Conservation (phyloP, 2,113 vertebrate species). For the Tragelaphus strepsiceros region DNA sequence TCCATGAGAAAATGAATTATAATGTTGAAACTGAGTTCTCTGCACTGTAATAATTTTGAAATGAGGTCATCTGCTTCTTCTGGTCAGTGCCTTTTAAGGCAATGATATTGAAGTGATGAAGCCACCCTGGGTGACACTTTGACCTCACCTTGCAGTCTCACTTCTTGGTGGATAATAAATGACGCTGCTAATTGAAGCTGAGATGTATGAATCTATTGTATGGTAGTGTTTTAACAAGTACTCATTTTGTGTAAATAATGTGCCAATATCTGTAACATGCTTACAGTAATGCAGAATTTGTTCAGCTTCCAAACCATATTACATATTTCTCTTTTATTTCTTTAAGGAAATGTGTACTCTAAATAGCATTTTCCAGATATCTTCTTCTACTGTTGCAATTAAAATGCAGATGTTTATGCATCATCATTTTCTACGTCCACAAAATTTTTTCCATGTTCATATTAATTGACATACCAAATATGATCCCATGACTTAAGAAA, state of each 20-base stretch:
- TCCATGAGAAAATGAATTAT: conserved; percentile 89
- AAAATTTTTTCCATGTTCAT: neutral
- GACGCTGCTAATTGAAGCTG: conserved; percentile 89
- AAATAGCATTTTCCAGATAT: neutral
- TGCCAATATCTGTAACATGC: neutral
- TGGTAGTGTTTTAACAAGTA: conserved; percentile 47
- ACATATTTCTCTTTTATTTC: neutral
- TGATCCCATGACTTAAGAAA: neutral
- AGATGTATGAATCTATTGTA: conserved; percentile 82
- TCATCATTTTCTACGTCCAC: neutral
- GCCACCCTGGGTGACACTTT: conserved; percentile 86
- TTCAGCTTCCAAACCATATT: neutral
- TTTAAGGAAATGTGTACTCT: neutral
- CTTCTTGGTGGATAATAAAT: conserved; percentile 89
- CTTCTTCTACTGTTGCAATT: neutral
- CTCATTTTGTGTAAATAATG: conserved; percentile 26
- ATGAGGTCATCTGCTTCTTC: conserved; percentile 88
- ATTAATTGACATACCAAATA: neutral
- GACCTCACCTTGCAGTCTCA: conserved; percentile 88
- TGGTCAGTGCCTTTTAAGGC: conserved; percentile 93
- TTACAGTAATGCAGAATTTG: neutral
- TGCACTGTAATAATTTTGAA: conserved; percentile 89
- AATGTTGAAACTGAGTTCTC: conserved; percentile 89
- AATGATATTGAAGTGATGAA: conserved; percentile 96
- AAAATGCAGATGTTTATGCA: neutral